Evolutionary conservation across 2,888 invertebrate species (phyloP), one percentile per base, ranked within the genome.

Genomic region (Neelides folsomi): DNA sequence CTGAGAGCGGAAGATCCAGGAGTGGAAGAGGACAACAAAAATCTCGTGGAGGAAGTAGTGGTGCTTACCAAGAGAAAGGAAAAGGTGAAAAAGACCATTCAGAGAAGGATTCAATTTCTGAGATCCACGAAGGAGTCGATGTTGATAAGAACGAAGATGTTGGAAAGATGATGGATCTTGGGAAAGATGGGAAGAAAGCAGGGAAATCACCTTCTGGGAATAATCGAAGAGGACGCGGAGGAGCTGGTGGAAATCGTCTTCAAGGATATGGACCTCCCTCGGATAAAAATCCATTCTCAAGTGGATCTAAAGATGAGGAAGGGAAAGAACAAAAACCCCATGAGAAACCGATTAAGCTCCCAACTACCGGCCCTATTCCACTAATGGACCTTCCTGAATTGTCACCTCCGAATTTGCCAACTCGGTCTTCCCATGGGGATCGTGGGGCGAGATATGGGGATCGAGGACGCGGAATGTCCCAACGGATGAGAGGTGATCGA

Each of bases 211-310:
- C 60, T 36, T 16, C 41, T 20, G 43, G 43, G 37, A 37, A n/a
- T 9, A 41, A 41, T 54, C 52, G 34, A 57, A 53, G 10, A 43
- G 69, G 69, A 38, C 63, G 60, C 49, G 50, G 65, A 48, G 60
- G 67, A 44, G 66, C 70, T 54, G 65, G 66, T 43, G 65, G 80
- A 52, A 76, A 75, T 60, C 74, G 83, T 59, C 79, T 83, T 53
- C 78, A 83, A 60, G 81, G 82, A 5, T 86, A 85, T 68, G 84
- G 86, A 1, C 83, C 83, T n/a, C 85, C 84, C 1, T 80, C 83
- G 52, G 80, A 81, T 36, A 84, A 84, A 67, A 83, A 82, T 67
- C 84, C 84, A 6, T 86, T 86, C 50, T 55, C 59, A 4, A 46
- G 42, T 19, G 18, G n/a, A 6, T 5, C 42, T 5, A 18, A 18